Conservation (phyloP, 2,113 vertebrate genomes). For the Halcyon senegalensis region DNA sequence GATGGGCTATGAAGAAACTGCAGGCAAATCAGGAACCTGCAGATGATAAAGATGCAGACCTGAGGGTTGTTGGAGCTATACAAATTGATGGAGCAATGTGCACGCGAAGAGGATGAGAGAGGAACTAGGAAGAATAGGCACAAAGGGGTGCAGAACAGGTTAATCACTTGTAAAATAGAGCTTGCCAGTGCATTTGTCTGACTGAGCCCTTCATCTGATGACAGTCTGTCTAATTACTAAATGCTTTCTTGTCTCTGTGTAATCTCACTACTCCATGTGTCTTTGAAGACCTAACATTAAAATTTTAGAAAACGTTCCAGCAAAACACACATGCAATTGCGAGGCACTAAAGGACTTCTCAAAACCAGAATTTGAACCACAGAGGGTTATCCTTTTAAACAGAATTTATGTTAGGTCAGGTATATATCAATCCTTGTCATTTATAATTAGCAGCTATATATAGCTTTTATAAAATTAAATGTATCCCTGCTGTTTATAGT, state of each 20-base stretch:
- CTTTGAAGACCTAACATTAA: not conserved
- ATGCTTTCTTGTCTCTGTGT: not conserved
- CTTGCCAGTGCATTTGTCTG: accelerated
- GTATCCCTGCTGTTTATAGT: not conserved
- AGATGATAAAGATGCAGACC: not conserved
- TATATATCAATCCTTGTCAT: not conserved
- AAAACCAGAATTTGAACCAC: not conserved
- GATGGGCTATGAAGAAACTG: not conserved
- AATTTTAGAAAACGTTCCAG: not conserved
- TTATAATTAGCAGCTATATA: constrained; percentile 34
- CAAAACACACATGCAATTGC: not conserved
- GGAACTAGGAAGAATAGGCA: not conserved
- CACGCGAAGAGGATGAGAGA: not conserved
- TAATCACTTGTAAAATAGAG: not conserved
- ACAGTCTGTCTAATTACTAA: not conserved
- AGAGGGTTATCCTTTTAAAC: not conserved
- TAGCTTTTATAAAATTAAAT: constrained; percentile 10
- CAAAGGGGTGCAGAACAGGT: not conserved
- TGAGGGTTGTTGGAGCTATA: accelerated
- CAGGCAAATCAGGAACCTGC: not conserved
- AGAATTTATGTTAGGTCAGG: not conserved
- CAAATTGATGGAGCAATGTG: not conserved
- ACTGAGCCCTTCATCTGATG: not conserved
- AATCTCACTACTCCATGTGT: not conserved
- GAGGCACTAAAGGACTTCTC: not conserved